Conservation (phyloP, 2,888 invertebrate species). For the Cynaeus angustus region DNA sequence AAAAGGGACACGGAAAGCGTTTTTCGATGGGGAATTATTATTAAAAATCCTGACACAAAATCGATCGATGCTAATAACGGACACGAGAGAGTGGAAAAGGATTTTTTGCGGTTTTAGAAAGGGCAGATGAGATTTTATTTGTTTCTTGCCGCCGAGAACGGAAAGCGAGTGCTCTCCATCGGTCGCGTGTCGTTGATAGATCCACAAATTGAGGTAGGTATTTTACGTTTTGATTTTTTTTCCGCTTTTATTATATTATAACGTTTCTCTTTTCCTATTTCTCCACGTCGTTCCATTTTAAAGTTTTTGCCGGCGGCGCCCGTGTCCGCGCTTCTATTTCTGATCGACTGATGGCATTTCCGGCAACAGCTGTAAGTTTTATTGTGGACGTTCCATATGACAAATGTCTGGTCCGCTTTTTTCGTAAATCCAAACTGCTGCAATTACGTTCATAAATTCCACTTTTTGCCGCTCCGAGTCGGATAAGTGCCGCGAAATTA, state of each 20-base stretch:
- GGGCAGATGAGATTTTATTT: no score
- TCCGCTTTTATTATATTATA: no score
- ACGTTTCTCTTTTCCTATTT: not conserved
- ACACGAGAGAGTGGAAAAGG: not conserved
- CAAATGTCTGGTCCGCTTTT: constrained; percentile 33
- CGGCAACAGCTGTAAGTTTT: constrained; percentile 46
- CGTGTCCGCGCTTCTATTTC: not conserved
- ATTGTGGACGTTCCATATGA: constrained; percentile 39
- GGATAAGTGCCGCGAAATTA: constrained; percentile 44
- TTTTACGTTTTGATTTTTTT: no score
- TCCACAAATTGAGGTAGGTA: no score
- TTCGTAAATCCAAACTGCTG: constrained; percentile 38
- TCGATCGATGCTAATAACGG: constrained; percentile 7
- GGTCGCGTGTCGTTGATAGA: no score
- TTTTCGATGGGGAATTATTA: constrained; percentile 47
- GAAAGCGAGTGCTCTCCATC: no score
- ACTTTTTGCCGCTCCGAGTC: constrained; percentile 16
- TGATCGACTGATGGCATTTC: constrained; percentile 33
- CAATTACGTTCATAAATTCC: constrained; percentile 40
- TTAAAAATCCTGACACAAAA: constrained; percentile 44
- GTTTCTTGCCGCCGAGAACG: no score
- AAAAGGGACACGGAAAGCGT: constrained; percentile 49
- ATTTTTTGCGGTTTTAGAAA: no score
- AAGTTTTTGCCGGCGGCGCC: not conserved
- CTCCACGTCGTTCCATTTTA: not conserved